Percentiles rank a stretch among this genome's conserved stretches.
Evolutionary conservation across 2,888 invertebrate species (phyloP).

Genomic region (Himalopsyche anomala): DNA sequence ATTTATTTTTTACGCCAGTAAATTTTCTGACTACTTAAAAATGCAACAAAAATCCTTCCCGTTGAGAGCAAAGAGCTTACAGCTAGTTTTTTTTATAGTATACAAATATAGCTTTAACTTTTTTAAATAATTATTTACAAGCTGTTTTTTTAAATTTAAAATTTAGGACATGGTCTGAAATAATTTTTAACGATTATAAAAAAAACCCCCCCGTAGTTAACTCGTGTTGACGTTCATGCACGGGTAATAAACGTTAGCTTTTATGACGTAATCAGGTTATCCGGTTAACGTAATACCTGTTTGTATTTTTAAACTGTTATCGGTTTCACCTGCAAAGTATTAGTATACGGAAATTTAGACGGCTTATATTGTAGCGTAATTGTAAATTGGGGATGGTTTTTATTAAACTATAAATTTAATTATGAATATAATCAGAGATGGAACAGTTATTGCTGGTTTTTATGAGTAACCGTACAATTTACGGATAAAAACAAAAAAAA

Average conservation of each 20-base stretch:
- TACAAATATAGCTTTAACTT: too few species aligned
- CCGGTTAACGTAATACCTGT: slow-evolving; percentile 48
- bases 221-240: slow-evolving; percentile 47
- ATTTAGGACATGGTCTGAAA: neutral
- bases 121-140: too few species aligned
- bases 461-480: too few species aligned
- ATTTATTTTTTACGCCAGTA: too few species aligned
- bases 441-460: slow-evolving; percentile 8
- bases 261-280: slow-evolving; percentile 57
- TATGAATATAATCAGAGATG: neutral
- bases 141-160: too few species aligned
- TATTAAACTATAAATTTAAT: slow-evolving; percentile 6
- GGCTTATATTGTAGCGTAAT: slow-evolving; percentile 42
- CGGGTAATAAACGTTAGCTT: slow-evolving; percentile 59
- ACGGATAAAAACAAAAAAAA: too few species aligned
- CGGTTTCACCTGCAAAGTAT: slow-evolving; percentile 50
- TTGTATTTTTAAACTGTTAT: slow-evolving; percentile 57
- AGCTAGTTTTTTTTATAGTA: too few species aligned
- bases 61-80: too few species aligned
- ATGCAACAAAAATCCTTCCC: too few species aligned
- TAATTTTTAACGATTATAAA: slow-evolving; percentile 17
- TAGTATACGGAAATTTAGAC: slow-evolving; percentile 47
- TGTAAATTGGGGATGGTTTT: slow-evolving; percentile 40
- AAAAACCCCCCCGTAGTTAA: neutral
- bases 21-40: too few species aligned